Evolutionary conservation across 1,140 invertebrate genomes (phyloP).

Genomic region (Leptinotarsa texana): DNA sequence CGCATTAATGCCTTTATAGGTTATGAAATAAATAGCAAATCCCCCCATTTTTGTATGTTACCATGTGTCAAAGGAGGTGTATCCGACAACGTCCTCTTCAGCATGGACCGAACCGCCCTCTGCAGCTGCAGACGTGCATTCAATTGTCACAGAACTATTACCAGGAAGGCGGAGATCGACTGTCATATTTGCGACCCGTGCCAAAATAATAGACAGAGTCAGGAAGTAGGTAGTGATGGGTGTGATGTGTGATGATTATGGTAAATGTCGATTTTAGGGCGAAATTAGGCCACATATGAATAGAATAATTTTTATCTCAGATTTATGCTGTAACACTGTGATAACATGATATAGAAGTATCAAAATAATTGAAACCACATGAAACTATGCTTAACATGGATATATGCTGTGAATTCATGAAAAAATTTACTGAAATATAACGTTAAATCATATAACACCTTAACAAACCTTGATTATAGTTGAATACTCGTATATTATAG

Average conservation of each 20-base stretch:
- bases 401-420: too few species aligned
- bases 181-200: slow-evolving; percentile 32
- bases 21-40: slow-evolving; percentile 32
- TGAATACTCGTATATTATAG: too few species aligned
- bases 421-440: too few species aligned
- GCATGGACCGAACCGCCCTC: slow-evolving; percentile 22
- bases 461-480: too few species aligned
- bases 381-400: not conserved
- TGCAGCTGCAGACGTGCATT: slow-evolving; percentile 28
- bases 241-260: slow-evolving; percentile 7
- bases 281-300: too few species aligned
- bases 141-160: slow-evolving; percentile 13
- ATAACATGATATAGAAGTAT: too few species aligned
- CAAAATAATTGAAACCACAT: not conserved
- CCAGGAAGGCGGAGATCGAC: slow-evolving; percentile 24
- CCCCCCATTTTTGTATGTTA: slow-evolving; percentile 22
- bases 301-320: too few species aligned
- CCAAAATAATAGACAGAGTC: slow-evolving; percentile 30
- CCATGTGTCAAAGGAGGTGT: slow-evolving; percentile 32
- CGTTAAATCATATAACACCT: too few species aligned
- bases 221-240: slow-evolving; percentile 26
- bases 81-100: slow-evolving; percentile 3
- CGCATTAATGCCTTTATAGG: slow-evolving; percentile 32
- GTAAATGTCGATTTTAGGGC: not conserved
- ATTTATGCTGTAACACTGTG: too few species aligned